These are phyloP conservation scores for Lepidurus apus DNA, from an alignment of 1,140 invertebrate species.

Conservation along the genomic window DNA sequence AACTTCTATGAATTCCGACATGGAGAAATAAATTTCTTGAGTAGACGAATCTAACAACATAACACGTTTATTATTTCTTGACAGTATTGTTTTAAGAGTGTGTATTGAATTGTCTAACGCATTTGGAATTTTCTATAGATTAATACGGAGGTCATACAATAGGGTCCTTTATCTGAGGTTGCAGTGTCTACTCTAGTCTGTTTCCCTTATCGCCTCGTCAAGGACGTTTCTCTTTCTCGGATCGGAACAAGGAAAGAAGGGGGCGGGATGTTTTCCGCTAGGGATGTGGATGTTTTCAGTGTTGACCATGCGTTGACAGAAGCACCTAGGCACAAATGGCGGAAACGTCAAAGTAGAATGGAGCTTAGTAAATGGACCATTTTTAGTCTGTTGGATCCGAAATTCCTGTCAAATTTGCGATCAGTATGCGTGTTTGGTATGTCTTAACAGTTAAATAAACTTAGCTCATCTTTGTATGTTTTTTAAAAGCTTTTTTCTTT, in stretches of 20 bases:
- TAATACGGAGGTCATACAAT: too few relatives aligned
- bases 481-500: conserved; percentile 23
- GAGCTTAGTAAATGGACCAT: conserved; percentile 59
- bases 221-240: neutral
- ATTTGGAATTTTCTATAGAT: too few relatives aligned
- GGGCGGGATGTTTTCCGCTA: neutral
- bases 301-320: neutral
- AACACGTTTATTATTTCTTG: too few relatives aligned
- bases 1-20: too few relatives aligned
- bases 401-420: conserved; percentile 51
- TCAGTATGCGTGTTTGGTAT: conserved; percentile 58
- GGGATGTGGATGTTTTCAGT: neutral
- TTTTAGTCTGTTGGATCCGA: conserved; percentile 53
- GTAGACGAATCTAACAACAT: too few relatives aligned
- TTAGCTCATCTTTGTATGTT: neutral
- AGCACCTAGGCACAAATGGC: neutral
- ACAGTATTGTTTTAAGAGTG: too few relatives aligned
- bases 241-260: neutral
- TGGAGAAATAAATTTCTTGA: too few relatives aligned
- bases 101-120: too few relatives aligned
- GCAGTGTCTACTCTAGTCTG: too few relatives aligned
- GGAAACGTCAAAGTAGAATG: conserved; percentile 36
- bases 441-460: conserved; percentile 27
- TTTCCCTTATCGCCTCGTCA: too few relatives aligned
- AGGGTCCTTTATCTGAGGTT: too few relatives aligned